These are phyloP conservation scores for Mactra quadrangularis DNA, from an alignment of 1,140 invertebrate genomes.

Conservation along the genomic window DNA sequence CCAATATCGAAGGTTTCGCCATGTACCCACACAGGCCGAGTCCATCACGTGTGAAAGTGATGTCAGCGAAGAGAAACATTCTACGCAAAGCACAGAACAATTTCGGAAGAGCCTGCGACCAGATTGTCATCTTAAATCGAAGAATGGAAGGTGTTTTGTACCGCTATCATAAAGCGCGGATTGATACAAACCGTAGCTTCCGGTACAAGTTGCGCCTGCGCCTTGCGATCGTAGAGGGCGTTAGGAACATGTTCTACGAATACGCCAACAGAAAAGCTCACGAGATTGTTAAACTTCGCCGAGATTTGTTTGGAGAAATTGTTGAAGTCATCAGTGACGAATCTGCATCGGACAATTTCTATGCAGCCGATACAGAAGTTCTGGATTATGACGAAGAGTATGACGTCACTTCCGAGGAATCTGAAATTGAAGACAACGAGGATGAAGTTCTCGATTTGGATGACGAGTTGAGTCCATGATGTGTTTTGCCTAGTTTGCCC, in stretches of 20 bases:
- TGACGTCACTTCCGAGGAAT: not conserved
- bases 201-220: slow-evolving; percentile 76
- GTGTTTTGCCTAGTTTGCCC: too few relatives aligned
- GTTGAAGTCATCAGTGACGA: slow-evolving; percentile 64
- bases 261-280: slow-evolving; percentile 77
- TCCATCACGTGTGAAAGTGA: slow-evolving; percentile 33
- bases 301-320: slow-evolving; percentile 67
- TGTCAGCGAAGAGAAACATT: slow-evolving; percentile 42
- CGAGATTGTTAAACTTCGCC: slow-evolving; percentile 71
- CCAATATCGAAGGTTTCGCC: too few relatives aligned
- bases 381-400: not conserved
- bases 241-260: slow-evolving; percentile 79
- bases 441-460: not conserved
- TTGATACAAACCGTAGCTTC: slow-evolving; percentile 69
- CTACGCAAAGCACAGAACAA: slow-evolving; percentile 64
- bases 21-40: slow-evolving; percentile 11
- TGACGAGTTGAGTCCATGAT: slow-evolving; percentile 3
- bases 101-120: slow-evolving; percentile 76
- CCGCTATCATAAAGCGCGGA: slow-evolving; percentile 74
- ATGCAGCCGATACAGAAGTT: slow-evolving; percentile 34
- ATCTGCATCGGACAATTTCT: slow-evolving; percentile 7
- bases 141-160: slow-evolving; percentile 70
- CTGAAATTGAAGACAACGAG: not conserved
- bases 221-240: slow-evolving; percentile 76
- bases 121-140: slow-evolving; percentile 76